phyloP scores from a whole-genome alignment of 2,888 invertebrate species.

The Ceraclea dissimilis region DNA sequence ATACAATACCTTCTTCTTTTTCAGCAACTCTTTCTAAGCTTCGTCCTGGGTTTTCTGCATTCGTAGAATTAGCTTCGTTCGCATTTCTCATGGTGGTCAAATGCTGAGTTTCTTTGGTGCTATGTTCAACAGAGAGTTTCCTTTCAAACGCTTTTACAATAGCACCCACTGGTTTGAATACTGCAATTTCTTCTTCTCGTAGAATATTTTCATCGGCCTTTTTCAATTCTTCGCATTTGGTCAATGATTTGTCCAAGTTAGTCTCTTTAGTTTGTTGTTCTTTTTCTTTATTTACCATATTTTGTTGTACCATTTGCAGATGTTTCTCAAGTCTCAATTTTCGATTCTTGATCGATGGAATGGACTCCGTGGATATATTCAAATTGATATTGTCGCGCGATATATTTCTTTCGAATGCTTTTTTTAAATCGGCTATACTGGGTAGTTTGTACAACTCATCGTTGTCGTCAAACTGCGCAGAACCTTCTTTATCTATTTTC shows the following conservation, averaged over 20 bases:
- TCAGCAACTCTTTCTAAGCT: conserved; percentile 14
- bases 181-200: conserved; percentile 6
- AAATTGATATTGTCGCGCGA: background rate
- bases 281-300: background rate
- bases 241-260: background rate
- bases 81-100: background rate
- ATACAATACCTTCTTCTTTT: conserved; percentile 17
- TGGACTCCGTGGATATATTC: conserved; percentile 20
- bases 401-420: background rate
- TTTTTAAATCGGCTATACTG: background rate
- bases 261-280: background rate
- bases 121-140: background rate
- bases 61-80: background rate
- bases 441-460: background rate
- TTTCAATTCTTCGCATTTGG: background rate
- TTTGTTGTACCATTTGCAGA: conserved; percentile 16
- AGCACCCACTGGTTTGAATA: conserved; percentile 15
- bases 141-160: conserved; percentile 24
- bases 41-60: background rate
- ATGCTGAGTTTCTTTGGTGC: background rate
- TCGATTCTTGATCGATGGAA: conserved; percentile 19
- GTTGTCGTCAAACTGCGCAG: background rate
- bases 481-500: background rate
- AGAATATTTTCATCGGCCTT: background rate
- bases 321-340: conserved; percentile 22